Percentiles rank a stretch among this genome's conserved stretches.
Conservation (phyloP, 2,797 vertebrate species). For the Acrossocheilus fasciatus region DNA sequence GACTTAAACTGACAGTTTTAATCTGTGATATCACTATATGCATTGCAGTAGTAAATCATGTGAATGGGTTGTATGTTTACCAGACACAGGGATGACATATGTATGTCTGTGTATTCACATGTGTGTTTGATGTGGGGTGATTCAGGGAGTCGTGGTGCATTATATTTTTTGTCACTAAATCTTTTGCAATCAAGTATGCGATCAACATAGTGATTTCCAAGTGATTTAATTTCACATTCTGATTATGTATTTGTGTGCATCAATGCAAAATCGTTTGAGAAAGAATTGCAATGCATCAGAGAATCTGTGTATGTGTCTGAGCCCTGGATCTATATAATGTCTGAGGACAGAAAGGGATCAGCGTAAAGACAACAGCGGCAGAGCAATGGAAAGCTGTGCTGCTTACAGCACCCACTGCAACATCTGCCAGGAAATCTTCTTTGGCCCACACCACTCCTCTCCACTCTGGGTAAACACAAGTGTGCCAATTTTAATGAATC, state of each 20-base stretch:
- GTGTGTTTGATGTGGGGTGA: not conserved
- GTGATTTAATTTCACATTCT: not conserved
- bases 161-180: not conserved
- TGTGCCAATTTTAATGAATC: slow-evolving; percentile 65
- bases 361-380: slow-evolving; percentile 41
- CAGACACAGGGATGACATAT: not conserved
- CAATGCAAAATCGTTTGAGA: not conserved
- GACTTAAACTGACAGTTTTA: slow-evolving; percentile 7
- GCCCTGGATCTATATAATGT: slow-evolving; percentile 71
- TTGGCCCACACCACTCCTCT: slow-evolving; percentile 46
- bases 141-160: not conserved
- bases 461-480: slow-evolving; percentile 56
- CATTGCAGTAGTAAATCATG: not conserved
- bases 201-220: not conserved
- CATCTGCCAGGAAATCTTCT: slow-evolving; percentile 62
- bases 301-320: slow-evolving; percentile 53
- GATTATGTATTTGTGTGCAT: not conserved
- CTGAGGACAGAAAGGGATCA: slow-evolving; percentile 57
- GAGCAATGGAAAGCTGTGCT: slow-evolving; percentile 33
- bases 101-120: not conserved
- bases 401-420: slow-evolving; percentile 45
- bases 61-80: not conserved
- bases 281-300: slow-evolving; percentile 4
- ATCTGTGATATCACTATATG: not conserved
- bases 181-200: not conserved